These are phyloP conservation scores for Xylota segnis DNA, from an alignment of 2,888 invertebrate genomes.

Conservation along the genomic window DNA sequence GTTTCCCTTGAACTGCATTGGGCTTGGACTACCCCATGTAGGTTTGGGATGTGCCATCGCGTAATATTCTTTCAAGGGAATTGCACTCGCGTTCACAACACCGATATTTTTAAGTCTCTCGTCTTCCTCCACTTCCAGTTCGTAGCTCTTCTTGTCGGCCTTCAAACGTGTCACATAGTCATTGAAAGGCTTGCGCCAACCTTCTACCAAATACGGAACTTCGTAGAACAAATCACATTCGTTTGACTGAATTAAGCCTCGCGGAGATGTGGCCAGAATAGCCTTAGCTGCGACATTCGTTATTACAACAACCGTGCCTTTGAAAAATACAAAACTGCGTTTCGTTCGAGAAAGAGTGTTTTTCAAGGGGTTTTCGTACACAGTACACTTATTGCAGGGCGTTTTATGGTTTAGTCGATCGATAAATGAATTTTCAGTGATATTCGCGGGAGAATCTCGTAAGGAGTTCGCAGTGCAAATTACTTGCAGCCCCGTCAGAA, in stretches of 20 bases:
- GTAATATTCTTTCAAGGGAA: slow-evolving; percentile 29
- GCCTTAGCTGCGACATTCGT: slow-evolving; percentile 36
- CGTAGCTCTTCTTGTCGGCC: background rate
- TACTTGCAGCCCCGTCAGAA: background rate
- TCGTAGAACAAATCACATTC: slow-evolving; percentile 63
- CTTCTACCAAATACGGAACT: slow-evolving; percentile 52
- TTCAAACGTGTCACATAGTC: slow-evolving; percentile 2
- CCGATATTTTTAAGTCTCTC: slow-evolving; percentile 33
- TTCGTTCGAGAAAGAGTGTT: slow-evolving; percentile 46
- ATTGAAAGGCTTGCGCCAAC: slow-evolving; percentile 52
- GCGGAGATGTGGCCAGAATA: slow-evolving; percentile 8
- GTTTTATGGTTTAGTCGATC: background rate
- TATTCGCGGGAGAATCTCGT: slow-evolving; percentile 9
- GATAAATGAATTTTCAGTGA: background rate
- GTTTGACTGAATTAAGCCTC: slow-evolving; percentile 46
- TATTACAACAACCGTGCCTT: slow-evolving; percentile 39
- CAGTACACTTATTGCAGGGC: slow-evolving; percentile 14
- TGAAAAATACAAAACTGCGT: slow-evolving; percentile 57
- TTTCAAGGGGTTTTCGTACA: slow-evolving; percentile 7
- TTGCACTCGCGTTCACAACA: slow-evolving; percentile 38
- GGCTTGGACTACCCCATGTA: slow-evolving; percentile 1
- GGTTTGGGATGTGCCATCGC: background rate
- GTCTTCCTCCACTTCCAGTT: background rate
- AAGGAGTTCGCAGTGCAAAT: background rate
- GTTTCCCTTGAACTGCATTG: background rate